Evolutionary conservation across 2,888 invertebrate genomes (phyloP).

Genomic region (Cheiracanthium punctorium): DNA sequence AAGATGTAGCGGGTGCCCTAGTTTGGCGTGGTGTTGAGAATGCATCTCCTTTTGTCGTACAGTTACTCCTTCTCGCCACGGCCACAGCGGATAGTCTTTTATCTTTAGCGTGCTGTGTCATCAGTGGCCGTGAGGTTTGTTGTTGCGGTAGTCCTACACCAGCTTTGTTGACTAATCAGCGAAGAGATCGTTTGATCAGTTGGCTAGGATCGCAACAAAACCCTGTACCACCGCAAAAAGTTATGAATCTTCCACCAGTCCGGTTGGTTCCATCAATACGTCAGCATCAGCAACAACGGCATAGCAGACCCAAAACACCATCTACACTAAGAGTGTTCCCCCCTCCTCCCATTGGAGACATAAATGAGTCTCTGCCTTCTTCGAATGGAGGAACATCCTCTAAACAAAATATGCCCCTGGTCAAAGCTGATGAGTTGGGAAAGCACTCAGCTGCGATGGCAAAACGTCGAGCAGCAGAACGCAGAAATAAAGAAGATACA

Average conservation of each 20-base stretch:
- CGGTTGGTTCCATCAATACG: slow-evolving; percentile 50
- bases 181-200: slow-evolving; percentile 56
- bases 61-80: slow-evolving; percentile 51
- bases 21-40: slow-evolving; percentile 63
- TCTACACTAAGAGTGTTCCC: slow-evolving; percentile 41
- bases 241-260: slow-evolving; percentile 47
- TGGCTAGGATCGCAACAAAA: slow-evolving; percentile 64
- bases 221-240: slow-evolving; percentile 35
- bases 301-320: slow-evolving; percentile 27
- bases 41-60: slow-evolving; percentile 61
- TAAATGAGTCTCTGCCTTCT: slow-evolving; percentile 47
- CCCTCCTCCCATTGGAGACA: neutral
- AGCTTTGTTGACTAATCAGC: slow-evolving; percentile 29
- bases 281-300: slow-evolving; percentile 16
- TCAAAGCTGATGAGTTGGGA: slow-evolving; percentile 54
- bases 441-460: slow-evolving; percentile 22
- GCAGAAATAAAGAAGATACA: neutral
- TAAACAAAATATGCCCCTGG: slow-evolving; percentile 50
- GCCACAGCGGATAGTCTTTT: slow-evolving; percentile 60
- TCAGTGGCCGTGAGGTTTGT: slow-evolving; percentile 65
- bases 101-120: slow-evolving; percentile 64
- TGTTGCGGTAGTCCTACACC: slow-evolving; percentile 63
- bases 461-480: slow-evolving; percentile 1
- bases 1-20: slow-evolving; percentile 58
- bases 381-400: slow-evolving; percentile 45